Base-by-base conservation (phyloP, 2,888 invertebrate genomes). In the Nemoura dubitans region DNA sequence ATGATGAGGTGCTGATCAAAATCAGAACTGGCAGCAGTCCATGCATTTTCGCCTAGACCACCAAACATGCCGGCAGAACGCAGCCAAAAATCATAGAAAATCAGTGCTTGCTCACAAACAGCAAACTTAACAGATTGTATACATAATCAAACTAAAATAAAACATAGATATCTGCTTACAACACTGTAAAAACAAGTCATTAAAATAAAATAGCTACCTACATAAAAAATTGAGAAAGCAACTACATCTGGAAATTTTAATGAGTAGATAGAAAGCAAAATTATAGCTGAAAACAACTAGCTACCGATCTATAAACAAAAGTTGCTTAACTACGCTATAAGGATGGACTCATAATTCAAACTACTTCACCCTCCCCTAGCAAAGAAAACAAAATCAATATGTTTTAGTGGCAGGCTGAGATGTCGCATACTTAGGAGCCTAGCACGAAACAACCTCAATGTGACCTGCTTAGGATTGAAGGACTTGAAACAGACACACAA, bases 21-120 rank as follows among this genome's bases (percentile, higher is more conserved):
- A 93, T 99, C 98, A 91, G 96, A 97, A 92, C 94, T 95, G 90
- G 95, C 95, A 86, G 98, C 97, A 89, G 97, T 97, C 98, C 98
- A 98, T 90, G 97, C 97, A 93, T 96, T 96, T 91, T 94, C 94
- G 94, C 96, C 97, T 97, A 95, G 90, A 91, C 88, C 28, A 86
- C 87, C 87, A 87, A 43, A 28, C 84, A 84, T 84, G 84, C 84
- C 26, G 21, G 29, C 59, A 59, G 28, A 59, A 76, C 59, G 28
- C 84, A 84, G 84, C 84, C 84, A 84, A 27, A 84, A 84, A 59
- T 85, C 36, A 76, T 42, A 85, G 59, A 59, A 59, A 82, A 59
- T 30, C 25, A 86, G 25, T 42, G 76, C n/a, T 36, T 86, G 86
- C 81, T 43, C 82, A 28, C 36, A 86, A 83, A 86, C 43, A 80